phyloP scores from a whole-genome alignment of 2,888 invertebrate genomes.

The Volucella zonaria region DNA sequence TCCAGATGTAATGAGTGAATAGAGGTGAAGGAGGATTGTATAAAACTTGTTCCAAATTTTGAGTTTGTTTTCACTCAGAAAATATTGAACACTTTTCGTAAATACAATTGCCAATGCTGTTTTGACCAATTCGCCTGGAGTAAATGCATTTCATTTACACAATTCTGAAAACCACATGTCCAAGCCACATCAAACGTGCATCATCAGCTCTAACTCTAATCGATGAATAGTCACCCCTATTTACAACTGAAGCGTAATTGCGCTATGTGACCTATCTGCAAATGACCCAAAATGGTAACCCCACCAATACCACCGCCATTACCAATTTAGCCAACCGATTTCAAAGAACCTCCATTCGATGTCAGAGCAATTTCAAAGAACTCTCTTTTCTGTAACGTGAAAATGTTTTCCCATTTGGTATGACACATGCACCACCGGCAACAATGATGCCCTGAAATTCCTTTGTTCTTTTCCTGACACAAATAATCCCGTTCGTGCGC shows the following conservation, averaged over 20 bases:
- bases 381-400: background rate
- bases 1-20: too few relatives aligned
- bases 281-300: background rate
- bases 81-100: too few relatives aligned
- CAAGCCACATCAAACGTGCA: too few relatives aligned
- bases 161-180: too few relatives aligned
- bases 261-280: background rate
- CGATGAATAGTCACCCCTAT: background rate
- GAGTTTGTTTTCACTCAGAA: too few relatives aligned
- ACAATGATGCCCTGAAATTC: slow-evolving; percentile 19
- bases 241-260: background rate
- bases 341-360: background rate
- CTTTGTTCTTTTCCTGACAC: slow-evolving; percentile 18
- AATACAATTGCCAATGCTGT: too few relatives aligned
- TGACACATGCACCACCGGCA: background rate
- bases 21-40: too few relatives aligned
- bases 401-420: slow-evolving; percentile 4
- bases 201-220: too few relatives aligned
- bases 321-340: slow-evolving; percentile 1
- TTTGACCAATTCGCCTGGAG: too few relatives aligned
- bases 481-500: slow-evolving; percentile 7
- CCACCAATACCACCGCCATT: background rate
- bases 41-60: too few relatives aligned
- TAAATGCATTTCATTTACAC: too few relatives aligned
- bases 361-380: background rate